Evolutionary conservation across 2,888 invertebrate genomes (phyloP).

Genomic region (Eupeodes latifasciatus): DNA sequence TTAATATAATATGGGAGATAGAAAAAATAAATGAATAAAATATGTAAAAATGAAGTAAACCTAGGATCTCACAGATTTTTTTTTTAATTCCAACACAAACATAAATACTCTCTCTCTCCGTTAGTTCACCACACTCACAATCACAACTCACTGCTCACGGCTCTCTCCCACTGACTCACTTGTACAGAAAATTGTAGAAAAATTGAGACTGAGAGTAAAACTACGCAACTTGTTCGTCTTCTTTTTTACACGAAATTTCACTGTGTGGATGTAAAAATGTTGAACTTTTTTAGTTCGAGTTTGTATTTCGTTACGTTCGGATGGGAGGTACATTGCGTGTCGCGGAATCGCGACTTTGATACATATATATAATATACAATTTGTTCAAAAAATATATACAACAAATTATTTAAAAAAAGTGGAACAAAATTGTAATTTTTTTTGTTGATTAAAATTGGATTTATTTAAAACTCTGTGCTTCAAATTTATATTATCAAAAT

Average conservation of each 20-base stretch:
- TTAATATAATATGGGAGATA: neutral
- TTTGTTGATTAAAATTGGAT: constrained; percentile 27
- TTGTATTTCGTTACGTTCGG: constrained; percentile 83
- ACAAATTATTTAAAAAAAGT: constrained; percentile 5
- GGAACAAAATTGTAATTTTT: neutral
- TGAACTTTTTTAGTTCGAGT: constrained; percentile 82
- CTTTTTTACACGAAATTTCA: constrained; percentile 16
- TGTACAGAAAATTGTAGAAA: constrained; percentile 22
- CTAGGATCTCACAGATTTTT: constrained; percentile 48
- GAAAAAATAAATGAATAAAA: constrained; percentile 18
- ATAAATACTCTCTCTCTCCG: constrained; percentile 9
- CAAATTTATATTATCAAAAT: neutral
- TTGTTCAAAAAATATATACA: constrained; percentile 24
- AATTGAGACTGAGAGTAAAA: constrained; percentile 12
- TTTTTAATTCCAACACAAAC: neutral
- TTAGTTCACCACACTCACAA: no score
- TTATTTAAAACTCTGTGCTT: neutral
- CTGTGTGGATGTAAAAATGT: constrained; percentile 32
- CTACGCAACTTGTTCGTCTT: constrained; percentile 65
- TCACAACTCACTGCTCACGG: neutral
- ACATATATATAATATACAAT: constrained; percentile 64
- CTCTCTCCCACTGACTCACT: neutral
- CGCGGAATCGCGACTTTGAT: constrained; percentile 79
- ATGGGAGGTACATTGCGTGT: constrained; percentile 79
- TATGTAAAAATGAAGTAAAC: neutral